These are phyloP conservation scores for Tokudaia tokunoshimensis DNA, from an alignment of 2,797 vertebrate genomes.

Conservation along the genomic window DNA sequence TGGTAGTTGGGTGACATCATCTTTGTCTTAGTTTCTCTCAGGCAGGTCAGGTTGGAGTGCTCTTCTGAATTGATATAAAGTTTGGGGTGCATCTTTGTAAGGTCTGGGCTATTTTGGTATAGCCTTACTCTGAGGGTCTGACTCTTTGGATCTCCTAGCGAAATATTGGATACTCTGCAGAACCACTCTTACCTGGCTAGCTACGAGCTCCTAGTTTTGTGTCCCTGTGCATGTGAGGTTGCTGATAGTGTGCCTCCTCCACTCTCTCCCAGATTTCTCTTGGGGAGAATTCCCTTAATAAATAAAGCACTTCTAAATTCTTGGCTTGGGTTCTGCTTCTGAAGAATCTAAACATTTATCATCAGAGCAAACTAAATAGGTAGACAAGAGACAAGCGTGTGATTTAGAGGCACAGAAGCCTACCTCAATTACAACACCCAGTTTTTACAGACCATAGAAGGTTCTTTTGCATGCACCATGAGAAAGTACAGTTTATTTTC, in stretches of 20 bases:
- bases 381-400: background rate
- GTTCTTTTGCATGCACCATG: background rate
- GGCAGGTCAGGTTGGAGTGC: background rate
- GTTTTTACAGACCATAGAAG: background rate
- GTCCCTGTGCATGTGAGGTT: background rate
- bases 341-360: background rate
- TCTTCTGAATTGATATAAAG: background rate
- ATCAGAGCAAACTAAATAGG: conserved; percentile 22
- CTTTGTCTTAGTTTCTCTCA: conserved; percentile 14
- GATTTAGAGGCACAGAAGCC: background rate
- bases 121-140: background rate
- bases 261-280: background rate
- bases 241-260: background rate
- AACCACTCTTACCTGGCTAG: background rate
- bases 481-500: conserved; percentile 43
- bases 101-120: background rate
- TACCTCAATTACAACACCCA: background rate
- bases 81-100: background rate
- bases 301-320: conserved; percentile 27
- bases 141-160: background rate
- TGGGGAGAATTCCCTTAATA: background rate
- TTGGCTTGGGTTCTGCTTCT: conserved; percentile 29
- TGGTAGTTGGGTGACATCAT: background rate
- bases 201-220: background rate
- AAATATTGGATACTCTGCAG: background rate